These are phyloP conservation scores for Pterostichus niger DNA, from an alignment of 2,888 invertebrate species.

Conservation along the genomic window DNA sequence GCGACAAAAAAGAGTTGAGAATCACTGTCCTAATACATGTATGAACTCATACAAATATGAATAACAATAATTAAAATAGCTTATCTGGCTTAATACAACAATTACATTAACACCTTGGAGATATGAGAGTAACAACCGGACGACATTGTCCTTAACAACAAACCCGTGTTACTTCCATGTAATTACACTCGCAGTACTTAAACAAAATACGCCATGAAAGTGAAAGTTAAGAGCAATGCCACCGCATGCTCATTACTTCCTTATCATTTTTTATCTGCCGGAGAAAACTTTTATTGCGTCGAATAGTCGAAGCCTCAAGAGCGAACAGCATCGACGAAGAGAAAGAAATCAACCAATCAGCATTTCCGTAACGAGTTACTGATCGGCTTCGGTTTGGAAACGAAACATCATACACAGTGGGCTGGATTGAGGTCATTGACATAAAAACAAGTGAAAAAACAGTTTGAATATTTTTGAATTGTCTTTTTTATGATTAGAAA, in stretches of 20 bases:
- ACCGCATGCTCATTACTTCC: conserved; percentile 17
- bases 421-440: background rate
- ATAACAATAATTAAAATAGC: too few relatives aligned
- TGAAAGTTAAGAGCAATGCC: conserved; percentile 31
- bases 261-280: conserved; percentile 3
- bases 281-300: conserved; percentile 33
- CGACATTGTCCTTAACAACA: too few relatives aligned
- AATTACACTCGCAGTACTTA: too few relatives aligned
- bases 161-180: too few relatives aligned
- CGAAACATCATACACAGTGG: conserved; percentile 2
- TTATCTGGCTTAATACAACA: too few relatives aligned
- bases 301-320: background rate
- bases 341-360: conserved; percentile 16
- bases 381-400: background rate
- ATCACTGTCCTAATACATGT: too few relatives aligned
- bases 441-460: background rate
- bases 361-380: background rate
- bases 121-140: too few relatives aligned
- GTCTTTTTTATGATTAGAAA: conserved; percentile 7
- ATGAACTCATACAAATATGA: too few relatives aligned
- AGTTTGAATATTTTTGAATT: background rate
- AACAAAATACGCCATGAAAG: background rate
- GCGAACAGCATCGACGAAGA: background rate
- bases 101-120: too few relatives aligned
- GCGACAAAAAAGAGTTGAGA: too few relatives aligned